Evolutionary conservation across 2,113 vertebrate species (phyloP), one percentile per base, ranked within the genome.

Genomic region (Perognathus longimembris): DNA sequence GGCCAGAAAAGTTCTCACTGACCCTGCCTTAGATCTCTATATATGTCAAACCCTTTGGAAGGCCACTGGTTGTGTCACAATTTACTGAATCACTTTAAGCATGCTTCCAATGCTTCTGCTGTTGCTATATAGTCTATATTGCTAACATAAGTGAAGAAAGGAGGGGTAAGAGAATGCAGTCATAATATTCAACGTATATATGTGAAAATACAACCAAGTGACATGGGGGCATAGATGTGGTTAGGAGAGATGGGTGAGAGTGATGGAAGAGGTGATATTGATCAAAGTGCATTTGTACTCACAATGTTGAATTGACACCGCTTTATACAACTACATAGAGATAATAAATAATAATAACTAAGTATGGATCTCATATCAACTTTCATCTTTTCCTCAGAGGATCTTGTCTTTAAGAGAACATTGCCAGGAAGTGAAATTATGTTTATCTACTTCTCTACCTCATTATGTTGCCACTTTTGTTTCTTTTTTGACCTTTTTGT

Each of bases 361-460:
- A 45, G 12, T 11, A 99, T 99, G 80, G 98, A 99, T 80, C 98
- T 96, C 63, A 98, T 98, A 76, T 99, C 98, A 24, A 98, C 98
- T 87, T 99, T 98, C 97, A 99, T 99, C 96, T 99, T 99, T 97
- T 99, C 98, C 96, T 99, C 98, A 86, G 98, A 98, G 59, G 98
- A 98, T 98, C 98, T 99, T 84, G 99, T 99, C 90, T 98, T 98
- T 21, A 98, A 98, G 85, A 98, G 98, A 89, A 98, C 96, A 40
- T 97, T 96, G 98, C 98, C 98, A 88, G 98, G 98, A 71, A 98
- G 98, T 89, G 98, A 98, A 97, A 98, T 98, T 97, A 99, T 98
- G 50, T 99, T 99, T 98, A 99, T 99, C 97, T 99, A 98, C 97
- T 99, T 99, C 97, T 99, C 98, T 96, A 99, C 98, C 97, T 99